A percentile compares a stretch with the other conserved stretches of the same genome.
phyloP scores from a whole-genome alignment of 2,888 invertebrate species.

The Lomographa bimaculata region DNA sequence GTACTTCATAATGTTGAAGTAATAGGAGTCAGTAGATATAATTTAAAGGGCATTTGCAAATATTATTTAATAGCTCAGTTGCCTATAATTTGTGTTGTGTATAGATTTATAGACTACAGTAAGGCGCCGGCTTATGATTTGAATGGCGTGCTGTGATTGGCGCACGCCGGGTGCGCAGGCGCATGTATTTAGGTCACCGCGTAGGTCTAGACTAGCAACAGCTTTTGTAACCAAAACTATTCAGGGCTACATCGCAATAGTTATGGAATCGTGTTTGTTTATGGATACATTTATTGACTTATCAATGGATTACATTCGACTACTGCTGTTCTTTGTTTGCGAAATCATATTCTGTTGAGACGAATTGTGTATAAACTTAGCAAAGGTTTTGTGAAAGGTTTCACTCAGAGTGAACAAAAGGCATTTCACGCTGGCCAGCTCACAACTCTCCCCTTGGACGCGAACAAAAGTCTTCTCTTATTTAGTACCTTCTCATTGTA shows the following conservation, averaged over 20 bases:
- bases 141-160: slow-evolving; percentile 73
- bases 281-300: slow-evolving; percentile 10
- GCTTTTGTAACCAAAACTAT: slow-evolving; percentile 49
- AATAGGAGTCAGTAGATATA: slow-evolving; percentile 38
- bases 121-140: slow-evolving; percentile 73
- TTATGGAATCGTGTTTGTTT: slow-evolving; percentile 17
- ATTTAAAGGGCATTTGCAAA: slow-evolving; percentile 61
- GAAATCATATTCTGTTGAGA: neutral
- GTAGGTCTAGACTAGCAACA: slow-evolving; percentile 72
- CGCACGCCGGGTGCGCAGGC: slow-evolving; percentile 71
- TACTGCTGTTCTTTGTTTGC: slow-evolving; percentile 1
- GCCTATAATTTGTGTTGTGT: slow-evolving; percentile 60
- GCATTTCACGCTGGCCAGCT: slow-evolving; percentile 5
- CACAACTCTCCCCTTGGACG: slow-evolving; percentile 4
- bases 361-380: too few species aligned
- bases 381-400: too few species aligned
- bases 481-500: slow-evolving; percentile 20
- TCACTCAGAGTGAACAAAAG: slow-evolving; percentile 11
- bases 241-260: slow-evolving; percentile 32
- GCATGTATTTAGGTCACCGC: slow-evolving; percentile 75
- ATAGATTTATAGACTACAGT: slow-evolving; percentile 63
- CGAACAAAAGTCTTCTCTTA: slow-evolving; percentile 9
- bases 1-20: slow-evolving; percentile 31
- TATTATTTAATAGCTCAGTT: slow-evolving; percentile 61
- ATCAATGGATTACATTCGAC: slow-evolving; percentile 17